Conservation (phyloP, 2,888 invertebrate genomes). For the Ennomos fuscantarius region DNA sequence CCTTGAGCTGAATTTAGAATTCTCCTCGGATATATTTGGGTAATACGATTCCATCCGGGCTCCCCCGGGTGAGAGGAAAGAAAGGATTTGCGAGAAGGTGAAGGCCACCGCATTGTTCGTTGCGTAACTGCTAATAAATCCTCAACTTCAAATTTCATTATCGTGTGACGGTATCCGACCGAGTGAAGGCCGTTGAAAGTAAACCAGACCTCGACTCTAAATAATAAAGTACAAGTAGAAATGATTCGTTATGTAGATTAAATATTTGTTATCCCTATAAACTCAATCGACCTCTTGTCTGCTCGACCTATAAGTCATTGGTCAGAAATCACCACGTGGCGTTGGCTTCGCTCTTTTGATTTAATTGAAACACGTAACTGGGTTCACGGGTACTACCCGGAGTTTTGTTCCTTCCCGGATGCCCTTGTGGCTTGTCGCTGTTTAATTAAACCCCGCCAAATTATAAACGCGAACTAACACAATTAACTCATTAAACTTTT, state of each 20-base stretch:
- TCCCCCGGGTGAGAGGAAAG: constrained; percentile 27
- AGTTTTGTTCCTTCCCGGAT: constrained; percentile 47
- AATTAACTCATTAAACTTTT: constrained; percentile 53
- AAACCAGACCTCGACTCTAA: constrained; percentile 26
- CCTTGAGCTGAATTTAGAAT: constrained; percentile 47
- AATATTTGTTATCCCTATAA: constrained; percentile 39
- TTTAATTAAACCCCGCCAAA: constrained; percentile 57
- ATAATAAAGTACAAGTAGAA: constrained; percentile 15
- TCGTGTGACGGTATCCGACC: constrained; percentile 21
- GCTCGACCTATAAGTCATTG: constrained; percentile 36
- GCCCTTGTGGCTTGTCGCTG: constrained; percentile 44
- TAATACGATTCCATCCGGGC: constrained; percentile 34
- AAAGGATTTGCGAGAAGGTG: constrained; percentile 43
- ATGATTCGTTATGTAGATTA: constrained; percentile 22
- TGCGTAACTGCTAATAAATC: constrained; percentile 50
- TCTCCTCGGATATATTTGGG: constrained; percentile 31
- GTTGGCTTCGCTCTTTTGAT: constrained; percentile 50
- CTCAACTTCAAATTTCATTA: constrained; percentile 38
- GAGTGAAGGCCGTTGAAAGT: constrained; percentile 28
- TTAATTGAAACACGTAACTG: constrained; percentile 60
- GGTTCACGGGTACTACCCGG: constrained; percentile 53
- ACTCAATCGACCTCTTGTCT: constrained; percentile 32
- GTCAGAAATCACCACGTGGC: constrained; percentile 47
- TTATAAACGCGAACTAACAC: constrained; percentile 49
- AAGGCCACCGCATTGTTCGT: constrained; percentile 58